Evolutionary conservation across 1,140 invertebrate genomes (phyloP).

Genomic region (Eueides isabella): DNA sequence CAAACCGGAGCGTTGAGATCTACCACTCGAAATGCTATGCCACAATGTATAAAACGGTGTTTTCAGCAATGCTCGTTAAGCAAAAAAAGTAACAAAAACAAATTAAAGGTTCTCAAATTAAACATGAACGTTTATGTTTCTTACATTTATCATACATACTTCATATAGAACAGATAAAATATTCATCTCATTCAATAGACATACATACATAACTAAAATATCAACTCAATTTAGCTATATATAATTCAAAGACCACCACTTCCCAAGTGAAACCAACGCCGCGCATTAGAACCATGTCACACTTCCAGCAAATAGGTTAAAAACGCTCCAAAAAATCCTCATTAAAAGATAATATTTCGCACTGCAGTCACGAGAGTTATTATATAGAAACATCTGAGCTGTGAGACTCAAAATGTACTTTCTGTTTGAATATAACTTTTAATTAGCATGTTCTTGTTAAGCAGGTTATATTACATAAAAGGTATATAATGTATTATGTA

Average conservation of each 20-base stretch:
- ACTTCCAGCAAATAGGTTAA: not conserved
- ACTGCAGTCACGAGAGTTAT: not conserved
- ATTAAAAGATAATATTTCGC: slow-evolving; percentile 12
- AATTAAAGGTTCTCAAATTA: too few species aligned
- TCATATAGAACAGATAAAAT: too few species aligned
- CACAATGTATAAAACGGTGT: too few species aligned
- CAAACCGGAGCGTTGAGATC: too few species aligned
- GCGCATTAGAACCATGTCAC: not conserved
- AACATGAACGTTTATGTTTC: too few species aligned
- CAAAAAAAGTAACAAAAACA: too few species aligned
- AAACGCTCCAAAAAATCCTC: slow-evolving; percentile 12
- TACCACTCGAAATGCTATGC: too few species aligned
- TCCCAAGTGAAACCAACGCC: not conserved
- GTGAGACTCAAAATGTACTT: slow-evolving; percentile 4
- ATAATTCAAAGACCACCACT: not conserved
- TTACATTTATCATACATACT: too few species aligned
- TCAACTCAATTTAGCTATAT: not conserved
- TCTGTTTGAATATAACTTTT: slow-evolving; percentile 2
- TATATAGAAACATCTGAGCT: slow-evolving; percentile 4
- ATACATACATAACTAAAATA: not conserved
- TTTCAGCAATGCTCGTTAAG: too few species aligned
- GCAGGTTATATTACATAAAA: slow-evolving; percentile 6
- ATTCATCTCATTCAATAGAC: not conserved
- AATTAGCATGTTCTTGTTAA: slow-evolving; percentile 8
- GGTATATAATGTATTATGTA: not conserved